These are phyloP conservation scores for Thalassarche chlororhynchos DNA, from an alignment of 2,113 vertebrate genomes.

Conservation along the genomic window DNA sequence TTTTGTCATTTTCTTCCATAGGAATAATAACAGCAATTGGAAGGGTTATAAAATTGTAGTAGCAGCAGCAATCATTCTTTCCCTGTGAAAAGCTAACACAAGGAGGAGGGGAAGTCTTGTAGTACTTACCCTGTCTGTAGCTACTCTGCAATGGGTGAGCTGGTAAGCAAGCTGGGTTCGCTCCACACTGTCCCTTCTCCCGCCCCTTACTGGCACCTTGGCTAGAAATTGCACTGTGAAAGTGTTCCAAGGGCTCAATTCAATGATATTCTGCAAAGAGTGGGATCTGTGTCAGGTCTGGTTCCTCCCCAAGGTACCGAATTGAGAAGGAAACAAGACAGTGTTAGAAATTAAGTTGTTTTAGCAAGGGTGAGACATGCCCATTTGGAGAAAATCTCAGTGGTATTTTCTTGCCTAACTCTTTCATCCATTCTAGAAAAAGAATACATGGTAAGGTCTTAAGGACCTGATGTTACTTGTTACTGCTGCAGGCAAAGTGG, in stretches of 20 bases:
- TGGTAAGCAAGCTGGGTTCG: background rate
- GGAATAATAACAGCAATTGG: background rate
- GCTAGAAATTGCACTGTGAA: background rate
- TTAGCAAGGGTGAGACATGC: background rate
- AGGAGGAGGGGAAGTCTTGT: background rate
- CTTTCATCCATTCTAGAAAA: background rate
- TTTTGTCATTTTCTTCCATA: background rate
- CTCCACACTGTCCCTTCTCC: background rate
- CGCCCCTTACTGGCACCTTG: background rate
- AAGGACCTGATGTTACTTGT: background rate
- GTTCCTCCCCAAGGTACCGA: background rate
- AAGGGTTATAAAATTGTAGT: background rate
- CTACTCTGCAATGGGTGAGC: background rate
- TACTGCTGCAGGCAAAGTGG: background rate
- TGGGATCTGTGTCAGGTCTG: background rate
- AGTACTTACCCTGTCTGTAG: background rate
- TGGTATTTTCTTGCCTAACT: background rate
- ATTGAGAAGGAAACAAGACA: background rate
- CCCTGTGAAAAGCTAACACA: background rate
- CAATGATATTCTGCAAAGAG: background rate
- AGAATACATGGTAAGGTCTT: background rate
- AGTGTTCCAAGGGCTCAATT: background rate
- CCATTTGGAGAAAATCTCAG: background rate
- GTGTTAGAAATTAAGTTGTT: background rate
- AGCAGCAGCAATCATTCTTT: background rate